Base-by-base conservation (phyloP, 1,140 invertebrate genomes). In the Plectrocnemia conspersa region DNA sequence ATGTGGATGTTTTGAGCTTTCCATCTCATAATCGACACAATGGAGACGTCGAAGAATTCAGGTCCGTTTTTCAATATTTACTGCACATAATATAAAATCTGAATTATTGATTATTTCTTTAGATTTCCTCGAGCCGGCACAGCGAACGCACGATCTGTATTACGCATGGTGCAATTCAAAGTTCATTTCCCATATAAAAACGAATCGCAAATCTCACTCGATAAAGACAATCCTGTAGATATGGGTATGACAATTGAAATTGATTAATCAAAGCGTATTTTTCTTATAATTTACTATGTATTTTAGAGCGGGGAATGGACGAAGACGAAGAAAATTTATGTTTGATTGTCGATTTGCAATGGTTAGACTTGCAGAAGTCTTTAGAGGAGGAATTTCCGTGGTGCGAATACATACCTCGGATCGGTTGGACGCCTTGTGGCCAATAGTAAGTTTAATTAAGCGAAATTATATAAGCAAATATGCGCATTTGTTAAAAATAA, bases 341-440 rank as follows among this genome's bases (percentile, higher is more conserved):
- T 24, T 13, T 22, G 13, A 50, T 50, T 23, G 23, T 33, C 27
- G 47, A 50, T 23, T 67, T 71, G 29, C 64, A 68, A 46, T 74
- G 71, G 71, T 72, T 65, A 44, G 87, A 90, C 59, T 67, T 94
- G 44, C 78, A 82, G 21, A 83, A 85, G 64, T 81, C 85, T 2
- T 69, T 95, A 7, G 77, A 81, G 15, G 80, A 82, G 15, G 78
- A 90, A 48, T 96, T 94, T 68, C 86, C 91, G 0, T 93, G 89
- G 86, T 84, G 88, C 73, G 95, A 98, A 66, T 98, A 98, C 70
- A 77, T 98, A 58, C 88, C 95, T 1, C 78, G 94, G 62, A 88
- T 88, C 24, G 94, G 93, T 0, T 98, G 94, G 94, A 91, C 88
- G 0, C 87, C 90, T 1, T 85, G 92, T 70, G 86, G 86, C 25